Evolutionary conservation across 2,888 invertebrate species (phyloP).

Genomic region (Brachyopa scutellaris): DNA sequence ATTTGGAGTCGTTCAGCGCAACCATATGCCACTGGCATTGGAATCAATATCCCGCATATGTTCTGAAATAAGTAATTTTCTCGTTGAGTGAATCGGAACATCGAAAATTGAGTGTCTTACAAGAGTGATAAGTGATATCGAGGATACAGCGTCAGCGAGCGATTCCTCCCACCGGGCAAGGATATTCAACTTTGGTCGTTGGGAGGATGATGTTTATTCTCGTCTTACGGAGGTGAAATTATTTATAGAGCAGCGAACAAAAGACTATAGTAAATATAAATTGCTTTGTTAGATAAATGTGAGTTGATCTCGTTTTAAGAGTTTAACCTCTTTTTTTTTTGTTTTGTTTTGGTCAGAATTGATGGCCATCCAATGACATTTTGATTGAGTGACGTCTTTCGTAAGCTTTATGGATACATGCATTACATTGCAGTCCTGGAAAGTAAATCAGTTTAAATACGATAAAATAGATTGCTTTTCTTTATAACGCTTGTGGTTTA

Average conservation of each 20-base stretch:
- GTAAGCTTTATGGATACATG: neutral
- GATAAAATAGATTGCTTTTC: neutral
- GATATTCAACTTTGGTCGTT: slow-evolving; percentile 13
- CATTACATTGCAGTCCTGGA: neutral
- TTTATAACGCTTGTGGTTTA: neutral
- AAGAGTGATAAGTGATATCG: slow-evolving; percentile 14
- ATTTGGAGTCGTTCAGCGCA: slow-evolving; percentile 8
- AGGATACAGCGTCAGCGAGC: neutral
- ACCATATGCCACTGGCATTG: neutral
- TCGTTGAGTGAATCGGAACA: slow-evolving; percentile 12
- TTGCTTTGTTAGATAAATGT: neutral
- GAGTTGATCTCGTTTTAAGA: slow-evolving; percentile 20
- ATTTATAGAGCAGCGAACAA: slow-evolving; percentile 21
- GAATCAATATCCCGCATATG: neutral
- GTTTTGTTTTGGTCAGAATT: neutral
- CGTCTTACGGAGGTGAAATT: neutral
- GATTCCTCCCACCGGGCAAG: neutral
- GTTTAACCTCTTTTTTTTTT: slow-evolving; percentile 1
- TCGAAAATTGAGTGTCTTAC: slow-evolving; percentile 1
- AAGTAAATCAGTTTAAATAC: neutral
- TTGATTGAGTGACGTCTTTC: slow-evolving; percentile 38
- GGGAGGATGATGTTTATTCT: neutral
- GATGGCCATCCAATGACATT: slow-evolving; percentile 26
- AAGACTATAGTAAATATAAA: slow-evolving; percentile 4
- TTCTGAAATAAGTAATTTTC: slow-evolving; percentile 19